phyloP scores from a whole-genome alignment of 1,140 invertebrate genomes.

The Semibalanus balanoides region DNA sequence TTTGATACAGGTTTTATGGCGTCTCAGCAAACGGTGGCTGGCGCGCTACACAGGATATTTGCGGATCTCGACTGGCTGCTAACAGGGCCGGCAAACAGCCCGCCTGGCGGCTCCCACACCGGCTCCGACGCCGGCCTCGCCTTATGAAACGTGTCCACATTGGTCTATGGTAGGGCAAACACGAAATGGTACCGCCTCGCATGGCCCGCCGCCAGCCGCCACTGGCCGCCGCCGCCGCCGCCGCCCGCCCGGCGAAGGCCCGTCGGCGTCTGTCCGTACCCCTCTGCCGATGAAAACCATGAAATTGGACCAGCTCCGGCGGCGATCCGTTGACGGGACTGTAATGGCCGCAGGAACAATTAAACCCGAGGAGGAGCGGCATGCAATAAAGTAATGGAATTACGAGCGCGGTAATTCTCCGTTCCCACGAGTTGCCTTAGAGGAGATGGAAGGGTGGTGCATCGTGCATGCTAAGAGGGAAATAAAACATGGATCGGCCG shows the following conservation, averaged over 20 bases:
- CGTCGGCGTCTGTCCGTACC: background rate
- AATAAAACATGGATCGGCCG: background rate
- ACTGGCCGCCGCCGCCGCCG: too few relatives aligned
- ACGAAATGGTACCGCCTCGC: background rate
- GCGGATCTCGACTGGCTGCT: background rate
- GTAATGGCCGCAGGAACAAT: background rate
- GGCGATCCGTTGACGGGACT: background rate
- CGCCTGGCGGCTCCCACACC: background rate
- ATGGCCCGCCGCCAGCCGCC: background rate
- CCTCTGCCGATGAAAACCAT: background rate
- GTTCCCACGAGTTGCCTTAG: background rate
- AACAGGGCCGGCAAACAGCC: background rate
- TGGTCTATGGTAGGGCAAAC: background rate
- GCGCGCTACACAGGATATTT: background rate
- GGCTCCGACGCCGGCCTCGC: too few relatives aligned
- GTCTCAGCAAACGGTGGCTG: background rate
- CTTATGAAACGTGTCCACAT: background rate
- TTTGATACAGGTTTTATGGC: background rate
- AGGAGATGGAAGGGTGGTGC: background rate
- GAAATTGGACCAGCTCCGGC: background rate
- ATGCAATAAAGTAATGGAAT: constrained; percentile 1
- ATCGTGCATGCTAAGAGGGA: background rate
- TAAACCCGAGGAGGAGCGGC: background rate
- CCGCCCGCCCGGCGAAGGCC: too few relatives aligned
- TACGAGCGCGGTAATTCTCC: background rate